A percentile compares a stretch with the other conserved stretches of the same genome.
phyloP scores from a whole-genome alignment of 2,797 vertebrate genomes.

The Sebastes jordani region DNA sequence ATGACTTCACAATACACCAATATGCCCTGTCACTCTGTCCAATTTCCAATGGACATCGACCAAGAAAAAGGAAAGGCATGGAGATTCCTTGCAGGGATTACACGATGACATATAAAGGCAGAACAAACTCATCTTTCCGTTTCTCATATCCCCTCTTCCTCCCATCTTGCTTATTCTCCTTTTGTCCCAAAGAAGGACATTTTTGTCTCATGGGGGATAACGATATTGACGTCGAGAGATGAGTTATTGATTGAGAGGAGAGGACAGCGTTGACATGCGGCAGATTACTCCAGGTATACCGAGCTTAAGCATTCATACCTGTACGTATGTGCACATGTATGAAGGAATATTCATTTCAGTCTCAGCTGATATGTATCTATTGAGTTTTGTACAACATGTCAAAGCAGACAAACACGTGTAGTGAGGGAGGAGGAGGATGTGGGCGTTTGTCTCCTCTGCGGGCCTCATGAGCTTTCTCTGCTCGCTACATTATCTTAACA shows the following conservation, averaged over 20 bases:
- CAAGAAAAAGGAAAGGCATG: background rate
- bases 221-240: constrained; percentile 72
- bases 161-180: constrained; percentile 46
- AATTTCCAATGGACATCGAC: background rate
- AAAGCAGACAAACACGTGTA: constrained; percentile 14
- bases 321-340: background rate
- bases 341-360: constrained; percentile 6
- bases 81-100: constrained; percentile 9
- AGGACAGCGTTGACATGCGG: constrained; percentile 58
- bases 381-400: constrained; percentile 33
- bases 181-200: constrained; percentile 72
- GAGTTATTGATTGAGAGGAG: constrained; percentile 72
- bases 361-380: constrained; percentile 10
- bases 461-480: constrained; percentile 49
- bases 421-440: constrained; percentile 11
- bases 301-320: constrained; percentile 6
- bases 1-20: background rate
- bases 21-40: background rate
- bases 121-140: constrained; percentile 14
- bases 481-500: constrained; percentile 44
- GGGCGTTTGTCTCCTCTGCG: constrained; percentile 3
- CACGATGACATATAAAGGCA: constrained; percentile 1
- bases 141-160: constrained; percentile 11
- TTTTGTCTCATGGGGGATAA: constrained; percentile 64
- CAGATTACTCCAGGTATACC: constrained; percentile 3